Evolutionary conservation across 2,797 vertebrate species (phyloP).

Genomic region (Leptoclinus maculatus): DNA sequence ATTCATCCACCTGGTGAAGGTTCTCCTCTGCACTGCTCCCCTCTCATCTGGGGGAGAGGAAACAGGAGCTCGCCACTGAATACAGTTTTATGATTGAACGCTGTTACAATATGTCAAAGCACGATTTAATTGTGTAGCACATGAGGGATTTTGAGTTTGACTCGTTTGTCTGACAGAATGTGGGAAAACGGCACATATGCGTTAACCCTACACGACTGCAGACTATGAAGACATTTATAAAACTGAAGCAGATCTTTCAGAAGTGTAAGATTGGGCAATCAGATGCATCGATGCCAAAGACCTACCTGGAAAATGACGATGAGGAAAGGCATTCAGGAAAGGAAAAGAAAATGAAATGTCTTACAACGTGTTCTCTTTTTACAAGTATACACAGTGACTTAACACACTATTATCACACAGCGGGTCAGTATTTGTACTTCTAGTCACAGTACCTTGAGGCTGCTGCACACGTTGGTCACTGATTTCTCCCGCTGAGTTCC

Average conservation of each 20-base stretch:
- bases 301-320: background rate
- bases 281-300: constrained; percentile 3
- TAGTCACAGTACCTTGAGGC: constrained; percentile 60
- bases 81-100: background rate
- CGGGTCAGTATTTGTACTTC: background rate
- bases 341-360: background rate
- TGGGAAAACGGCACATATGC: background rate
- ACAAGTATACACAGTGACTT: background rate
- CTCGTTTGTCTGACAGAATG: background rate
- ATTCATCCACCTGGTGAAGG: constrained; percentile 94
- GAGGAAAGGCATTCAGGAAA: background rate
- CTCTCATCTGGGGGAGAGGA: constrained; percentile 80
- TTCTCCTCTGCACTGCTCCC: constrained; percentile 87
- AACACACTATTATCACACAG: background rate
- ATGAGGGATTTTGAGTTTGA: background rate
- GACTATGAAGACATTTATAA: background rate
- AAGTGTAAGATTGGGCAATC: constrained; percentile 18
- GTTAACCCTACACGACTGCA: background rate
- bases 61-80: background rate
- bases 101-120: background rate
- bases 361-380: background rate
- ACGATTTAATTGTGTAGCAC: background rate
- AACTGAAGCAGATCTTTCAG: background rate
- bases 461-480: constrained; percentile 6
- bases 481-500: constrained; percentile 23